Evolutionary conservation across 2,113 vertebrate species (phyloP).

Genomic region (Ginglymostoma cirratum): DNA sequence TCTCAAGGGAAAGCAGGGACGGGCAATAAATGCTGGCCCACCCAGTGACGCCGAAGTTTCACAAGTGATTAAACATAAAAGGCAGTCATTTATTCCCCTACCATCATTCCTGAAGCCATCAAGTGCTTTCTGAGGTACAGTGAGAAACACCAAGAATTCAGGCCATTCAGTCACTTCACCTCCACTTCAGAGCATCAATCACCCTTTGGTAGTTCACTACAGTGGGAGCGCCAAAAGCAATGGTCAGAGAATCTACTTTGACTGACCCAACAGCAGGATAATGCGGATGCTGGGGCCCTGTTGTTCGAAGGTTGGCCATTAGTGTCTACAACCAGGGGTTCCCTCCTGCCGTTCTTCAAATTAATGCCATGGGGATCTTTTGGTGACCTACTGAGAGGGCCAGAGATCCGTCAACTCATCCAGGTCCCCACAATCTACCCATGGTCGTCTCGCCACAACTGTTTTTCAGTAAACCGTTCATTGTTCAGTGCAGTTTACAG

Average conservation of each 20-base stretch:
- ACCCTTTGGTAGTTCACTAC: neutral
- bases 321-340: neutral
- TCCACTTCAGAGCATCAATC: neutral
- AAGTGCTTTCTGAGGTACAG: neutral
- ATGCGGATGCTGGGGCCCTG: neutral
- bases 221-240: neutral
- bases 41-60: too few relatives aligned
- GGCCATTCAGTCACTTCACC: neutral
- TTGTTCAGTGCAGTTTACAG: neutral
- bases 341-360: neutral
- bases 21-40: too few relatives aligned
- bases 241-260: too few relatives aligned
- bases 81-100: neutral
- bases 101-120: neutral
- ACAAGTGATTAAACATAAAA: neutral
- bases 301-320: neutral
- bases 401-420: neutral
- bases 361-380: neutral
- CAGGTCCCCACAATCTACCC: neutral
- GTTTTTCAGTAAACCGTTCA: neutral
- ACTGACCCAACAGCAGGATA: too few relatives aligned
- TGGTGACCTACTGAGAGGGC: neutral
- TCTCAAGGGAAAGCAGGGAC: too few relatives aligned
- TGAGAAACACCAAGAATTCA: neutral
- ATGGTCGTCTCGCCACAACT: neutral